Base-by-base conservation (phyloP, 2,797 vertebrate species). In the Perodicticus potto region DNA sequence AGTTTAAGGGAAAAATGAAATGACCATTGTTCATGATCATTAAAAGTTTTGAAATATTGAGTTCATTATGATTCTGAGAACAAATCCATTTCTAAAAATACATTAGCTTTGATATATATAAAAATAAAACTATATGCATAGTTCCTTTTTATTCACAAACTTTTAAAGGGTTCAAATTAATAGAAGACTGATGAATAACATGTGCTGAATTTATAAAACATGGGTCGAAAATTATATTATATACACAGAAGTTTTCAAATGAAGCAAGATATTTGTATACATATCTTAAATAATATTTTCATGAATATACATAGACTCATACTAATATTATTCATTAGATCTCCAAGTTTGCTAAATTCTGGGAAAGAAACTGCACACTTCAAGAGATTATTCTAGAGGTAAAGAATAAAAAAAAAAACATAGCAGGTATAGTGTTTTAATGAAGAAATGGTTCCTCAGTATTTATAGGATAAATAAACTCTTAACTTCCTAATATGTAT, bases 161-260 rank as follows among this genome's bases (percentile, higher is more conserved):
- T 95, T 95, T 77, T 91, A 90, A 53, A 94, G 13, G 40, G 29
- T 17, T 96, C 0, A 77, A 17, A 32, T 82, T 84, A 94, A 94
- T 3, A 86, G 78, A 53, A 55, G 69, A 27, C 11, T 86, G 77
- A 93, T 95, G 70, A 97, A 89, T 20, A 92, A 43, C 65, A 93
- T 85, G 57, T 93, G 69, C 40, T 97, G 87, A 37, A 91, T 95
- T 97, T 97, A 82, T 72, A 17, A 96, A 96, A 11, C 37, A 45
- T 10, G 27, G 34, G 59, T 97, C 83, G 65, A 88, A 72, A 97
- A 93, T 94, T 94, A 91, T 32, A 74, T 13, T 80, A 43, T 32
- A 16, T 29, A 69, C 65, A 93, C 37, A 85, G 72, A 93, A 89
- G 63, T 32, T 96, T 97, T 37, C 55, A 90, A 82, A 57, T 17